Evolutionary conservation across 1,140 invertebrate genomes (phyloP).

Genomic region (Bombyx mandarina): DNA sequence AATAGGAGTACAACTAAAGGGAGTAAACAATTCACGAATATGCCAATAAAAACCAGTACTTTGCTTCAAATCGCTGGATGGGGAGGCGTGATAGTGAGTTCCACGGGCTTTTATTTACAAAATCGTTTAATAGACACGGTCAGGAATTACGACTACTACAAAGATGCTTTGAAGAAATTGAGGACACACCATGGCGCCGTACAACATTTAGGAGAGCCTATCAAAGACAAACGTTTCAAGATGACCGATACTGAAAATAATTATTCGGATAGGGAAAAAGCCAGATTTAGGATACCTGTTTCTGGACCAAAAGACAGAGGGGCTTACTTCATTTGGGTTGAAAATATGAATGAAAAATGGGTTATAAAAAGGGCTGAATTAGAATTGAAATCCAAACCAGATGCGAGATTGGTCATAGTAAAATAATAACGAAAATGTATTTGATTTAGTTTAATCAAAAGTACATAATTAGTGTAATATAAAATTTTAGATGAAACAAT

Average conservation of each 20-base stretch:
- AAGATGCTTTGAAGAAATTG: constrained; percentile 70
- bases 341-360: constrained; percentile 61
- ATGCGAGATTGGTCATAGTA: constrained; percentile 61
- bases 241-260: constrained; percentile 70
- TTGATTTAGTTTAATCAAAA: neutral
- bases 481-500: no score
- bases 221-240: constrained; percentile 74
- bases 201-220: constrained; percentile 75
- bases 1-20: no score
- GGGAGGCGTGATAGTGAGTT: constrained; percentile 44
- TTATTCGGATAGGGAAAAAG: constrained; percentile 64
- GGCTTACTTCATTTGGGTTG: constrained; percentile 70
- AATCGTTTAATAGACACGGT: constrained; percentile 38
- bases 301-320: constrained; percentile 74
- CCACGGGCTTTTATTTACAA: constrained; percentile 56
- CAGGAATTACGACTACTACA: constrained; percentile 69
- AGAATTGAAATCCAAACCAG: constrained; percentile 65
- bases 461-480: neutral
- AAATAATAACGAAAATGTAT: constrained; percentile 28
- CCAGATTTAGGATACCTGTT: constrained; percentile 74
- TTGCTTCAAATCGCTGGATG: constrained; percentile 52
- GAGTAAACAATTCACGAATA: constrained; percentile 6
- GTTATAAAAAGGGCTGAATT: constrained; percentile 68
- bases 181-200: constrained; percentile 71
- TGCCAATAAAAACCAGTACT: constrained; percentile 38